A percentile compares a stretch with the other conserved stretches of the same genome.
Conservation (phyloP, 2,797 vertebrate species). For the Rousettus madagascariensis region DNA sequence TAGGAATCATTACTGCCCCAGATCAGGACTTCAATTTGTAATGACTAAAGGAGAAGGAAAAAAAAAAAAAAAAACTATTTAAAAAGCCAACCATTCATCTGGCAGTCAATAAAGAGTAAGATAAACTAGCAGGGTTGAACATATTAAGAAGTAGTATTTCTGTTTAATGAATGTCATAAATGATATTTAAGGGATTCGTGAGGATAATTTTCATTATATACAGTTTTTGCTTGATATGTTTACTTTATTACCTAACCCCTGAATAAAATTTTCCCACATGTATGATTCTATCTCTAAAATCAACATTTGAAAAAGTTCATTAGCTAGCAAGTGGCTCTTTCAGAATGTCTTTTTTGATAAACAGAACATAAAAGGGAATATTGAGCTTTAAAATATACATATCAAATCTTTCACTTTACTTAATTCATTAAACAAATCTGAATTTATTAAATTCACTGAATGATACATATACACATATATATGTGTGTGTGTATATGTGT, state of each 20-base stretch:
- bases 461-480: not conserved
- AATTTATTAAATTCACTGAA: constrained; percentile 15
- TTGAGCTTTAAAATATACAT: not conserved
- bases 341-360: constrained; percentile 8
- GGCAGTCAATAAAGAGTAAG: not conserved
- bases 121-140: not conserved
- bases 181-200: constrained; percentile 32
- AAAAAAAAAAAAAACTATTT: not conserved
- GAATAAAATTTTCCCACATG: constrained; percentile 48
- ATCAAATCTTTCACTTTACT: constrained; percentile 3
- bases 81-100: constrained; percentile 42
- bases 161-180: not conserved
- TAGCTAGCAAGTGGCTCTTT: not conserved
- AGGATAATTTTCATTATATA: constrained; percentile 11
- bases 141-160: not conserved
- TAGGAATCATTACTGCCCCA: constrained; percentile 4
- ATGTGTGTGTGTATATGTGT: no score
- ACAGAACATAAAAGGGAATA: not conserved
- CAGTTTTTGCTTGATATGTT: constrained; percentile 27
- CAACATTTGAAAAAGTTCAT: constrained; percentile 24
- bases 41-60: constrained; percentile 1
- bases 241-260: not conserved
- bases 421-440: constrained; percentile 34
- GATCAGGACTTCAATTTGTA: not conserved
- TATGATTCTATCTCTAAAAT: constrained; percentile 30